Evolutionary conservation across 1,140 invertebrate genomes (phyloP), one percentile per base, ranked within the genome.

Genomic region (Drosophila ercepeae): DNA sequence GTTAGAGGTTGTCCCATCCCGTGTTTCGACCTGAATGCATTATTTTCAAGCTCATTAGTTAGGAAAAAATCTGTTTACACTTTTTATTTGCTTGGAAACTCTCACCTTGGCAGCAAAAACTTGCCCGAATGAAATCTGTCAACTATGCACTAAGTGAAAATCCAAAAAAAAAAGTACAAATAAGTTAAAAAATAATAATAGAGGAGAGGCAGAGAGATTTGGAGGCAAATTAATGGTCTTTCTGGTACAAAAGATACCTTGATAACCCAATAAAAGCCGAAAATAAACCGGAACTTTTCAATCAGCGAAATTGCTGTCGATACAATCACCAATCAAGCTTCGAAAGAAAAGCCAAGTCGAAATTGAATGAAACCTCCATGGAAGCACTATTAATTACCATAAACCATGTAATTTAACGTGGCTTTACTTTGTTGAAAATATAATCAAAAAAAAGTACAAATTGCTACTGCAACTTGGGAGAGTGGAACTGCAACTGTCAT

Each of bases 71-170:
- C 23, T 69, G 34, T 79, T 58, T 46, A 68, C 42, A 41, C 61
- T 74, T 54, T 74, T 67, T 58, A 54, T 68, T 45, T 72, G 32
- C 48, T 39, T 76, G 25, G 67, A 84, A 79, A 81, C 79, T 84
- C 79, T 86, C 76, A 84, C 81, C 72, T 49, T 46, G 55, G 55
- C 34, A 45, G 42, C 70, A 75, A 34, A 64, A 50, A 25, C 14
- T 16, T 4, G 32, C 9, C 44, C 14, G 27, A 76, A 48, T 19
- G 14, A n/a, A 42, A 42, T 8, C 9, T 64, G 50, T 55, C 46
- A 73, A 60, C 60, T 74, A 73, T 74, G 68, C 75, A 77, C 52
- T 67, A 67, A 83, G 79, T 83, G 75, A 83, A 82, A 82, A 69
- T 82, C 57, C 68, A 81, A 57, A 36, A 34, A 45, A 71, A 76